These are phyloP conservation scores for Dicentrarchus labrax DNA, from an alignment of 2,113 vertebrate genomes.

Conservation along the genomic window DNA sequence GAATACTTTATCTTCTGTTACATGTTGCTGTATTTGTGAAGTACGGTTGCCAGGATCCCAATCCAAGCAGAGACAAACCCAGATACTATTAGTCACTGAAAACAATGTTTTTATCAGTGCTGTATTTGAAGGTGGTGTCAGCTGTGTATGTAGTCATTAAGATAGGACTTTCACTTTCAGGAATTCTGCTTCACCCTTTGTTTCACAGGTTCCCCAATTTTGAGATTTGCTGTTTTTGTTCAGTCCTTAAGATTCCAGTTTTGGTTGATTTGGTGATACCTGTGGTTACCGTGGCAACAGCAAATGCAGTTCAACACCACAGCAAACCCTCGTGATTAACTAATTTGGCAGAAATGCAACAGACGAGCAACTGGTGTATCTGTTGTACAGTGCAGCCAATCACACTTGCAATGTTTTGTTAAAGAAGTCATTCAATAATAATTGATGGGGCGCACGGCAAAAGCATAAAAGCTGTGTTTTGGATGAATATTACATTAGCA, in stretches of 20 bases:
- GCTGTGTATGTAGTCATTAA: background rate
- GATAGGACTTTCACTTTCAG: background rate
- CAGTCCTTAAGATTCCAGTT: background rate
- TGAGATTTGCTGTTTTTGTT: background rate
- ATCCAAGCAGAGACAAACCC: background rate
- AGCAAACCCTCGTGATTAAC: background rate
- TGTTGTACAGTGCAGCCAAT: background rate
- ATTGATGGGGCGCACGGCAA: background rate
- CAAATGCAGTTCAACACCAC: background rate
- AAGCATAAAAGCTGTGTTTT: too few relatives aligned
- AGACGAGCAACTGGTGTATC: background rate
- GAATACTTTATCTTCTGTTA: slow-evolving; percentile 4
- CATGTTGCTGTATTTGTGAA: background rate
- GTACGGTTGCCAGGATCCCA: slow-evolving; percentile 11
- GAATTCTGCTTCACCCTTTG: background rate
- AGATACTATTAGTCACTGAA: background rate
- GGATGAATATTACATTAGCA: too few relatives aligned
- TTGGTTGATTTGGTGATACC: background rate
- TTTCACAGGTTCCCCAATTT: background rate
- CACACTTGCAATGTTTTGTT: background rate
- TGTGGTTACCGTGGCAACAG: slow-evolving; percentile 2
- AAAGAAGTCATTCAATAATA: background rate
- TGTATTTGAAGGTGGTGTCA: background rate
- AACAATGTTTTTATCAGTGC: background rate
- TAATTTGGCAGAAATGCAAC: background rate